Evolutionary conservation across 2,113 vertebrate species (phyloP), one percentile per base, ranked within the genome.

Genomic region (Nerophis ophidion): DNA sequence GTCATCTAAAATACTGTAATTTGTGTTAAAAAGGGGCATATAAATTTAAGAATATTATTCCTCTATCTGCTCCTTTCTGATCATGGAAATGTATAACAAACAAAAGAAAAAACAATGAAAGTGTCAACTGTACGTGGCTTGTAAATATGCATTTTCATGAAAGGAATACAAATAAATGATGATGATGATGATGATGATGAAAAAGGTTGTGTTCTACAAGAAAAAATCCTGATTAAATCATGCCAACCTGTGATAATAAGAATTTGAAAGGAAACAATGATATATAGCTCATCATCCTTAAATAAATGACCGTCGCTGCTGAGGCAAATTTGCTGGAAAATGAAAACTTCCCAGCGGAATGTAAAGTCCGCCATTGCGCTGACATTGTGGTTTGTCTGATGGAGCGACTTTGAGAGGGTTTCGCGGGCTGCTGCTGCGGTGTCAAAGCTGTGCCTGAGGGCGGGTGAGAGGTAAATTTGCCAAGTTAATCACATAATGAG

Each of bases 401-500:
- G 66, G 79, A 87, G 82, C 79, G 81, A 81, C 84, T 89, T 81
- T 80, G 75, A 74, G 69, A 83, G 49, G 82, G 79, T 68, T 75
- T 75, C 26, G 66, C 62, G 74, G 83, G 85, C 79, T 67, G 80
- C 76, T 75, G 76, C 61, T 57, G 73, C 71, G 54, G 73, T 72
- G 54, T 86, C 78, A 76, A 81, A 80, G 72, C 71, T 63, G 61
- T 78, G 84, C 84, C 86, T 86, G 83, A 75, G 86, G 87, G 88
- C 85, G 86, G 88, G 78, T 80, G 81, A 86, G 72, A 80, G 81
- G 79, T 87, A 89, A 63, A 87, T 88, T 87, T 89, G 87, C 82
- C 74, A 83, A 89, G 86, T 90, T 90, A 90, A 89, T 90, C 87
- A 88, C 84, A 89, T 90, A 90, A 90, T 89, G 85, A 90, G 86